Evolutionary conservation across 2,888 invertebrate genomes (phyloP).

Genomic region (Mystacides longicornis): DNA sequence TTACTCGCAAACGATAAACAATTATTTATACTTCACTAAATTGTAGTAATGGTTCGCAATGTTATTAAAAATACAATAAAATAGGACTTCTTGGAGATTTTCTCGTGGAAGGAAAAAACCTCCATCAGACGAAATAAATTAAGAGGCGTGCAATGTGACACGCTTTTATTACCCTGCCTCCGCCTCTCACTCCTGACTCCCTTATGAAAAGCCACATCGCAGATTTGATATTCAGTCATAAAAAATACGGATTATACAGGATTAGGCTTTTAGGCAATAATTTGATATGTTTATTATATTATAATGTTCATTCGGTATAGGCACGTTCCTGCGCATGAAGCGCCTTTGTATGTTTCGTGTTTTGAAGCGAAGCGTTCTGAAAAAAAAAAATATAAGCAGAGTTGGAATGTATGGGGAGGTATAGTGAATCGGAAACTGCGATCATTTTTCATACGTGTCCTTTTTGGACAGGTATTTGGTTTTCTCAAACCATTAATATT

Average conservation of each 20-base stretch:
- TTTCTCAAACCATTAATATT: constrained; percentile 19
- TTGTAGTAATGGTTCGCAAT: neutral
- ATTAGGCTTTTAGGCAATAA: neutral
- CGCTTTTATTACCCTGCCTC: too few species aligned
- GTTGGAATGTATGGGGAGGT: too few species aligned
- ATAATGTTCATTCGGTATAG: too few species aligned
- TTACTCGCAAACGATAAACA: neutral
- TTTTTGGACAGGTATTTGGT: constrained; percentile 17
- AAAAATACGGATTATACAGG: neutral
- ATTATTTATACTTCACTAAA: neutral
- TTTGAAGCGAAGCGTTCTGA: too few species aligned
- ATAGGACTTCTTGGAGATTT: too few species aligned
- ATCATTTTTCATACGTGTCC: constrained; percentile 23
- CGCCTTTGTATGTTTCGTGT: too few species aligned
- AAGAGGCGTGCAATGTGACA: constrained; percentile 18
- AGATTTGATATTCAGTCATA: constrained; percentile 2
- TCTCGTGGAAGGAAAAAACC: neutral
- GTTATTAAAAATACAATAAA: constrained; percentile 5
- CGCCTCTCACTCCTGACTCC: constrained; percentile 1
- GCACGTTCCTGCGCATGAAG: too few species aligned
- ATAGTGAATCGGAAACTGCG: constrained; percentile 12
- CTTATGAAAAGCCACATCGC: neutral
- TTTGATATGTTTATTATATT: neutral
- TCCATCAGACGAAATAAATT: constrained; percentile 18
- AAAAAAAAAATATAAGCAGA: too few species aligned